phyloP scores from a whole-genome alignment of 2,888 invertebrate species.

The Gymnoscelis rufifasciata region DNA sequence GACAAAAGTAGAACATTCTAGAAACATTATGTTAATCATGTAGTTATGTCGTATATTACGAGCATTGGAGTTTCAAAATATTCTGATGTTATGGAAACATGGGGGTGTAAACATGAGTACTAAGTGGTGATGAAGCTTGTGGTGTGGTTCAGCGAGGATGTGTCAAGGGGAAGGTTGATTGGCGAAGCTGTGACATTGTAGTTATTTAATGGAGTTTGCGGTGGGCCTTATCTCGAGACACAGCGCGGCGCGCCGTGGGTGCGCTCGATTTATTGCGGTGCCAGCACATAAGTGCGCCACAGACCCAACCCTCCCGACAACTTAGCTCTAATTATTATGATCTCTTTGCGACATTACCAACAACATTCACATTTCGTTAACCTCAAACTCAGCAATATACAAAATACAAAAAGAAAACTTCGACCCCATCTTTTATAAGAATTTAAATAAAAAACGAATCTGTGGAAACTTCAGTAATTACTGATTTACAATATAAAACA shows the following conservation, averaged over 20 bases:
- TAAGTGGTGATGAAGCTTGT: conserved; percentile 48
- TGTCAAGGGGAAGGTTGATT: conserved; percentile 38
- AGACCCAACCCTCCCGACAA: conserved; percentile 42
- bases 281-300: conserved; percentile 37
- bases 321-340: conserved; percentile 43
- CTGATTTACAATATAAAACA: conserved; percentile 37
- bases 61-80: conserved; percentile 35
- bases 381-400: conserved; percentile 9
- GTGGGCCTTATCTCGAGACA: conserved; percentile 67
- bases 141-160: conserved; percentile 29
- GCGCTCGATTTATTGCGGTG: conserved; percentile 64
- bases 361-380: conserved; percentile 11
- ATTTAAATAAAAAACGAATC: conserved; percentile 34
- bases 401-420: conserved; percentile 11
- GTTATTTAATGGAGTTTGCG: conserved; percentile 60
- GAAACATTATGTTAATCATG: conserved; percentile 77
- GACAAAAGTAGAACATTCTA: conserved; percentile 79
- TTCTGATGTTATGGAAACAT: conserved; percentile 17
- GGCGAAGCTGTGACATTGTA: conserved; percentile 56
- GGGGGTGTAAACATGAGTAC: conserved; percentile 35
- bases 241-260: conserved; percentile 51
- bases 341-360: conserved; percentile 44
- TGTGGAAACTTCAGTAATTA: conserved; percentile 37
- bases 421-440: conserved; percentile 25
- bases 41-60: conserved; percentile 65